Base-by-base conservation (phyloP, 2,797 vertebrate species). In the Eulemur albifrons region DNA sequence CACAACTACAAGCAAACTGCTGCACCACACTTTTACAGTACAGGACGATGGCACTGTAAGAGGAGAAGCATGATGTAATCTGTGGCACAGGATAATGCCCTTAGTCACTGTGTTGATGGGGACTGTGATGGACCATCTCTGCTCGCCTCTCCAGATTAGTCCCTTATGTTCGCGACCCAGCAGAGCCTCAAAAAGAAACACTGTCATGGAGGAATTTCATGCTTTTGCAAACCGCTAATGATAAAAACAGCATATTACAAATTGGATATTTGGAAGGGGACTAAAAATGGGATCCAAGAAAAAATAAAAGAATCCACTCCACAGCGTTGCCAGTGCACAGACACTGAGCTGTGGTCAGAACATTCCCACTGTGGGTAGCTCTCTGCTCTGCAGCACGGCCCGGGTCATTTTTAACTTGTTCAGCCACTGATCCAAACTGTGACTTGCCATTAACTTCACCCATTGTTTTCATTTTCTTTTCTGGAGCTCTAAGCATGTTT, bases 261-360 rank as follows among this genome's bases (percentile, higher is more conserved):
- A 43, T 14, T 15, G 8, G 75, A 32, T 18, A n/a, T 40, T 61
- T 15, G 7, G 43, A 63, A 63, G 54, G 45, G 45, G 30, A 2
- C 2, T 21, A 27, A 15, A 65, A 30, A 38, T 32, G 85, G 12
- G 30, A 52, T 35, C 38, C 45, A 17, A 73, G 21, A 38, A 52
- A 23, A 82, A 45, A 25, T 18, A 5, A 65, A 73, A 52, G 21
- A n/a, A 1, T 8, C 3, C 0, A 7, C 15, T 38, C 5, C 35
- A 4, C 15, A 0, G 23, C 3, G 4, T 11, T 10, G 45, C 35
- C 1, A 30, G n/a, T 0, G 43, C 25, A 32, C 35, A 25, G 21
- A 25, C 27, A 25, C 40, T 9, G 67, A 61, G n/a, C 12, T 57
- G 54, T 13, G 20, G 25, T 40, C 21, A 43, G 72, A n/a, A 21